Conservation (phyloP, 1,140 invertebrate genomes). For the Drusus annulatus region DNA sequence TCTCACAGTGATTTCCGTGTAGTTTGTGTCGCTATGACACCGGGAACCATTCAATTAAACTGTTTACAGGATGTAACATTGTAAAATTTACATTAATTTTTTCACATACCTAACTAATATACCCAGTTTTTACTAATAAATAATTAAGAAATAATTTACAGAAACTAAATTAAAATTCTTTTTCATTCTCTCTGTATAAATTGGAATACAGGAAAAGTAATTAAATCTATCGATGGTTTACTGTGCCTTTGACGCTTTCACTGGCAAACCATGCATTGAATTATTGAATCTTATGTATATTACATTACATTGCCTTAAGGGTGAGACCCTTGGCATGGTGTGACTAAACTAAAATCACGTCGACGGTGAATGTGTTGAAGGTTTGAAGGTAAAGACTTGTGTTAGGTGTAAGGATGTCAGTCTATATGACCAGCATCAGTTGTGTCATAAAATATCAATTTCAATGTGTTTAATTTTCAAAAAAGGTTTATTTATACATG, state of each 20-base stretch:
- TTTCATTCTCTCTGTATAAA: slow-evolving; percentile 10
- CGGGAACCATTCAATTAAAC: slow-evolving; percentile 29
- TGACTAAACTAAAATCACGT: no score
- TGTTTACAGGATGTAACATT: slow-evolving; percentile 11
- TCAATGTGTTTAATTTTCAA: slow-evolving; percentile 52
- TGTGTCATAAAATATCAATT: slow-evolving; percentile 45
- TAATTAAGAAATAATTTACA: slow-evolving; percentile 26
- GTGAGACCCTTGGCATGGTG: no score
- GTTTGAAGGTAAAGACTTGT: slow-evolving; percentile 2
- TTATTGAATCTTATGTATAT: no score
- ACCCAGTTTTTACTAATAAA: slow-evolving; percentile 30
- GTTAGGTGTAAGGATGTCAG: slow-evolving; percentile 44
- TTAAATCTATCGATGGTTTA: not conserved
- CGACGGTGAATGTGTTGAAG: slow-evolving; percentile 14
- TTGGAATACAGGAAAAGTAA: slow-evolving; percentile 5
- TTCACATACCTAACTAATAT: slow-evolving; percentile 26
- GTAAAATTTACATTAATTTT: slow-evolving; percentile 42
- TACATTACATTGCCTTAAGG: no score
- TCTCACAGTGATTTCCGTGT: slow-evolving; percentile 55
- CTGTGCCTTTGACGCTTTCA: not conserved
- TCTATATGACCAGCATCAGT: slow-evolving; percentile 13
- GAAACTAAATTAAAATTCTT: not conserved
- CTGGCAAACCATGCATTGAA: not conserved
- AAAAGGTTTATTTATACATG: slow-evolving; percentile 47
- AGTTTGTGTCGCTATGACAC: slow-evolving; percentile 33